Percentiles rank a stretch among this genome's conserved stretches.
These are phyloP conservation scores for Chironomus striatipennis DNA, from an alignment of 1,140 invertebrate species.

Conservation along the genomic window DNA sequence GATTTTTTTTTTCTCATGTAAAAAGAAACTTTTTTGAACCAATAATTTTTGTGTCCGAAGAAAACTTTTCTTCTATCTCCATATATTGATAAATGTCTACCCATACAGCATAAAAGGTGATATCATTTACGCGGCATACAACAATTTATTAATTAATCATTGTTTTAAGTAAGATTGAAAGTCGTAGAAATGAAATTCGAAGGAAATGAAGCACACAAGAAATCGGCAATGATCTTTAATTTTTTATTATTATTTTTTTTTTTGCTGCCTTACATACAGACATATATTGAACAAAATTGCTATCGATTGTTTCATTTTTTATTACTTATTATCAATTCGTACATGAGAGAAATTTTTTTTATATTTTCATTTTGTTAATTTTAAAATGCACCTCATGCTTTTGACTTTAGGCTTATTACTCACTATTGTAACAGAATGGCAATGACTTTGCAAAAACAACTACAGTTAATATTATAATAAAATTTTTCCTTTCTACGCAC, in stretches of 20 bases:
- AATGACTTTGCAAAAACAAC: constrained; percentile 8
- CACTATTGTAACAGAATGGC: background rate
- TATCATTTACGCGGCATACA: background rate
- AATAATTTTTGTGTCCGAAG: background rate
- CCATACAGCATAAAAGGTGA: background rate
- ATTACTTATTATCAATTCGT: background rate
- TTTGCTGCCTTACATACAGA: background rate
- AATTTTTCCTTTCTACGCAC: background rate
- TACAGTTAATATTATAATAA: background rate
- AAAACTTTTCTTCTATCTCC: background rate
- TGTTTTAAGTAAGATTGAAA: background rate
- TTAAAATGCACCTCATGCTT: background rate
- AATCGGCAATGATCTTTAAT: background rate
- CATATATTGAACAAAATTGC: constrained; percentile 9
- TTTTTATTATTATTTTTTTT: background rate
- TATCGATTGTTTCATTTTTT: constrained; percentile 9
- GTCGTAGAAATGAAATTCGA: background rate
- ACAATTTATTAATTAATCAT: constrained; percentile 24
- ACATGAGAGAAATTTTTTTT: constrained; percentile 2
- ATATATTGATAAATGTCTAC: too few species aligned
- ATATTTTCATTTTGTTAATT: constrained; percentile 2
- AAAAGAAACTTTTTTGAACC: too few species aligned
- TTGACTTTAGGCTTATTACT: background rate
- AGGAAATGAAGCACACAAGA: background rate
- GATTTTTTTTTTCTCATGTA: too few species aligned